Evolutionary conservation across 2,797 vertebrate species (phyloP).

Genomic region (Hipposideros larvatus): DNA sequence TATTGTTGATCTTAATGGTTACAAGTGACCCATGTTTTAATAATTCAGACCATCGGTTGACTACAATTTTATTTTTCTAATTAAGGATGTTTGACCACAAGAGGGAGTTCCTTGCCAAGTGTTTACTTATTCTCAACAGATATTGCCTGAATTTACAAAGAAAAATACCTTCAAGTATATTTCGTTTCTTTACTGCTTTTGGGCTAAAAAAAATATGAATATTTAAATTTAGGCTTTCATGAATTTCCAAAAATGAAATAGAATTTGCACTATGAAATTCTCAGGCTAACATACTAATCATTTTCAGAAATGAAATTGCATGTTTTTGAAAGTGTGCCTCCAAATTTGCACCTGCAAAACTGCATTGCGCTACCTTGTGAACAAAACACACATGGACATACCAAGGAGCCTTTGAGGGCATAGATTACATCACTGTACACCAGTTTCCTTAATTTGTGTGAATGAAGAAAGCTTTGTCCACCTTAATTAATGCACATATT

Average conservation of each 20-base stretch:
- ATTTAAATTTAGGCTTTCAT: slow-evolving; percentile 59
- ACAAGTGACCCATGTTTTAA: slow-evolving; percentile 82
- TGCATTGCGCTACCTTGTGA: not conserved
- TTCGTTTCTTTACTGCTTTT: slow-evolving; percentile 42
- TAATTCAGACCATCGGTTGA: slow-evolving; percentile 71
- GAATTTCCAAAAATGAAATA: slow-evolving; percentile 32
- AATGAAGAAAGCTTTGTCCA: not conserved
- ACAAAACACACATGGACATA: not conserved
- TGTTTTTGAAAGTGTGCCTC: slow-evolving; percentile 63
- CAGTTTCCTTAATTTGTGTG: not conserved
- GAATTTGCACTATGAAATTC: slow-evolving; percentile 1
- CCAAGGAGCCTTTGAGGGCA: not conserved
- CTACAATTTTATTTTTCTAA: slow-evolving; percentile 78
- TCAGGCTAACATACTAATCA: not conserved
- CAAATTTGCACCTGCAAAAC: slow-evolving; percentile 48
- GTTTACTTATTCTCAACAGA: slow-evolving; percentile 86
- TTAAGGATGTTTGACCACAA: slow-evolving; percentile 93
- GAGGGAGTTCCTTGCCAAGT: slow-evolving; percentile 98
- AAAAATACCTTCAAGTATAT: slow-evolving; percentile 64
- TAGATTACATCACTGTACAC: not conserved
- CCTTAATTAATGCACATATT: not conserved
- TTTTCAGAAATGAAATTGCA: not conserved
- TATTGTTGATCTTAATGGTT: slow-evolving; percentile 85
- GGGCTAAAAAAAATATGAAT: slow-evolving; percentile 9
- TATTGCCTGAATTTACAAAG: slow-evolving; percentile 53